Base-by-base conservation (phyloP, 64 coral and sea anemone species). In the Dendrophyllia cribrosa region DNA sequence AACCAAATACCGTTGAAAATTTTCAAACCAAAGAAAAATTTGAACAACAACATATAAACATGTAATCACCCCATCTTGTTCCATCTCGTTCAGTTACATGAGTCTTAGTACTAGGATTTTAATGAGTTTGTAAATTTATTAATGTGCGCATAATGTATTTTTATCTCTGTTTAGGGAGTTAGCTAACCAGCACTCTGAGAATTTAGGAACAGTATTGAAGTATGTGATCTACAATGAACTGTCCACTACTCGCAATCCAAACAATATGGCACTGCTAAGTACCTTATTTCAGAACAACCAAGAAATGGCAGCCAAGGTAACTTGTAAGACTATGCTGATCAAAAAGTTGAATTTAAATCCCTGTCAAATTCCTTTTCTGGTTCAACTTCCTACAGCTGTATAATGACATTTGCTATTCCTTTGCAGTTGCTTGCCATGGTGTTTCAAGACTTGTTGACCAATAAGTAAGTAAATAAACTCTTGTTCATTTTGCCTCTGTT, bases 181-280 rank as follows among this genome's bases (percentile, higher is more conserved):
- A 34, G 70, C 91, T 6, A 84, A 79, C 53, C 97, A 99, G 70
- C 97, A 99, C 87, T 34, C 88, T 56, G 97, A 99, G 4, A 99
- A 99, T 79, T 88, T 96, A 52, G 85, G 91, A 51, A 99, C 97
- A 53, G 76, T 99, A 6, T 50, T 99, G 34, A 99, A 99, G 71
- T 78, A 99, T 87, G 94, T 99, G 14, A 94, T 99, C 63, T 99
- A 99, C 69, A 99, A 99, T 63, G 97, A 99, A 89, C 64, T 99
- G 56, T 99, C 97, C 7, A 96, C 77, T 15, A 88, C 91, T 23
- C 91, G 97, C 11, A 99, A 99, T 86, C 97, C 97, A 12, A 96
- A 95, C 88, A 99, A 99, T 59, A 99, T 99, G 97, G 69, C 72
- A 11, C 45, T 99, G 53, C 77, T 99, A 12, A 85, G 90, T 55